These are phyloP conservation scores for Eumaeus atala DNA, from an alignment of 1,140 invertebrate genomes.

Conservation along the genomic window DNA sequence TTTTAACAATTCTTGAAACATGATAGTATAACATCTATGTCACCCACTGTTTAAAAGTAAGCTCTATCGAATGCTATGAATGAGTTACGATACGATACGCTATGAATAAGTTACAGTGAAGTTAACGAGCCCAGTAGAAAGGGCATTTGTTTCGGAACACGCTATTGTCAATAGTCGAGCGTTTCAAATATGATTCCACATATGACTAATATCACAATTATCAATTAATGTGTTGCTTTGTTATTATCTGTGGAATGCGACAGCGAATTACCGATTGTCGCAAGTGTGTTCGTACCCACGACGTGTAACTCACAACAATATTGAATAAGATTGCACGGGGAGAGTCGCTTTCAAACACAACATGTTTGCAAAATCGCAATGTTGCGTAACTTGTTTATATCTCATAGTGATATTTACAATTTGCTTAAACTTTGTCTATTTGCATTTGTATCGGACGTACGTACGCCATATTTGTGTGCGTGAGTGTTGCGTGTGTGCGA, in stretches of 20 bases:
- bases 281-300: background rate
- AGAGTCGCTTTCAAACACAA: constrained; percentile 17
- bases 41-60: too few species aligned
- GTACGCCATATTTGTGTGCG: constrained; percentile 23
- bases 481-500: constrained; percentile 40
- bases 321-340: constrained; percentile 3
- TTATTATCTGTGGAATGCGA: constrained; percentile 9
- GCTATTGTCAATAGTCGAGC: background rate
- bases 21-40: too few species aligned
- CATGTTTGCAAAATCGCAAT: constrained; percentile 18
- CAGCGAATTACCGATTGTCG: constrained; percentile 7
- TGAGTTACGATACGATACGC: background rate
- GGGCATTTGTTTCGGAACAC: background rate
- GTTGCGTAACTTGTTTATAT: constrained; percentile 15
- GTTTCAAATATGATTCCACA: background rate
- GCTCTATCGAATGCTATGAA: background rate
- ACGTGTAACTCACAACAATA: background rate
- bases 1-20: too few species aligned
- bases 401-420: constrained; percentile 17
- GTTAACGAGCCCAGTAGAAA: background rate
- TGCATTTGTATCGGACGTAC: constrained; percentile 27
- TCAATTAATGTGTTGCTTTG: constrained; percentile 4
- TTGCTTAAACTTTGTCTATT: constrained; percentile 22
- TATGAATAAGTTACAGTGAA: background rate
- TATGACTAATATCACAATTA: constrained; percentile 6